These are phyloP conservation scores for Oncorhynchus tshawytscha DNA, from an alignment of 2,113 vertebrate genomes.

Conservation along the genomic window DNA sequence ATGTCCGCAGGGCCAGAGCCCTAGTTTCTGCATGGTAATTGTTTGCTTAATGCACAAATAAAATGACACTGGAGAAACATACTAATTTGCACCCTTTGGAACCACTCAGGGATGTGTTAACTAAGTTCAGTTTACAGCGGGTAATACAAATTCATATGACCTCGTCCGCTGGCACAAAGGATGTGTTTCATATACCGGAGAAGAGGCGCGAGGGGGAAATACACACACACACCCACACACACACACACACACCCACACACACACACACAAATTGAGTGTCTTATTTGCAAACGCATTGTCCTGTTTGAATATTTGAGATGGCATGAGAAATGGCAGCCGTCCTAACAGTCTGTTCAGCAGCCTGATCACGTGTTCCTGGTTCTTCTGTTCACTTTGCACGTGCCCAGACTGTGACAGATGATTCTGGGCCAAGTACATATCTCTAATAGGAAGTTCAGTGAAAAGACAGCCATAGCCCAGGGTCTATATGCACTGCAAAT, in stretches of 20 bases:
- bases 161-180: conserved; percentile 83
- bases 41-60: conserved; percentile 81
- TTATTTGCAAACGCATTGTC: conserved; percentile 76
- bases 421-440: background rate
- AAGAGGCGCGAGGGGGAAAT: background rate
- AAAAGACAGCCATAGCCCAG: background rate
- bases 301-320: conserved; percentile 71
- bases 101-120: conserved; percentile 82
- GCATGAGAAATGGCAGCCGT: conserved; percentile 66
- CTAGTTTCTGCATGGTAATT: conserved; percentile 69
- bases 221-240: no score
- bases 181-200: conserved; percentile 51
- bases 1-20: conserved; percentile 74
- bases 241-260: no score
- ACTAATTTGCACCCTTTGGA: conserved; percentile 92
- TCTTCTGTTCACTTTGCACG: conserved; percentile 31
- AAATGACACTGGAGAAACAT: conserved; percentile 78
- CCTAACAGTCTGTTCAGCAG: conserved; percentile 67
- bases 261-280: conserved; percentile 75
- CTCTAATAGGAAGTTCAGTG: background rate
- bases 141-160: conserved; percentile 81
- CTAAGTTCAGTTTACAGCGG: conserved; percentile 86
- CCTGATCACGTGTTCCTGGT: conserved; percentile 79
- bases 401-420: conserved; percentile 18
- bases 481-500: conserved; percentile 22